These are phyloP conservation scores for Asobara japonica DNA, from an alignment of 1,140 invertebrate species.

Conservation along the genomic window DNA sequence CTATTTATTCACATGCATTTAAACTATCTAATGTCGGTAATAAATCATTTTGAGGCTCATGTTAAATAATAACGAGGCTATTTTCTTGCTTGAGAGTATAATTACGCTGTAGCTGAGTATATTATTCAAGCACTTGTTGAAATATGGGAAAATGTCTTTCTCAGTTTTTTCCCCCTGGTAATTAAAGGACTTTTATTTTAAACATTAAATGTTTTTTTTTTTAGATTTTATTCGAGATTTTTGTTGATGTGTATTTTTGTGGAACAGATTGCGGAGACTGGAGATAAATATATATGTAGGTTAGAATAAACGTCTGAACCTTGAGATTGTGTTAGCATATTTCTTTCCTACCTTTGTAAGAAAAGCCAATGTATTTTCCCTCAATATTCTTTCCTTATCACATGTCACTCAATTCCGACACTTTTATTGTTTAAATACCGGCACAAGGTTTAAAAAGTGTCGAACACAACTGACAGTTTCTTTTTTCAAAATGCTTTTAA, in stretches of 20 bases:
- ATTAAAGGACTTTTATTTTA: too few relatives aligned
- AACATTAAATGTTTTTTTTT: neutral
- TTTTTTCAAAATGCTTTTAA: too few relatives aligned
- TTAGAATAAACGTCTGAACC: conserved; percentile 16
- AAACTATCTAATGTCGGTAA: neutral
- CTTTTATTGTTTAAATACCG: neutral
- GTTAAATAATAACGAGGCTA: conserved; percentile 8
- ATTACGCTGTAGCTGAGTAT: conserved; percentile 7
- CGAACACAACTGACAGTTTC: too few relatives aligned
- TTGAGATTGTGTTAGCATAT: neutral
- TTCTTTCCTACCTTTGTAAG: neutral
- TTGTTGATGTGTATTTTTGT: neutral
- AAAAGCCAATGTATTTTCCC: too few relatives aligned
- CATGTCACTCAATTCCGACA: neutral
- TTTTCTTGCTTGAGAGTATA: neutral
- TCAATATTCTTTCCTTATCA: too few relatives aligned
- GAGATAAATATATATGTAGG: conserved; percentile 10
- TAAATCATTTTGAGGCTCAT: neutral
- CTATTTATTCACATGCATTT: conserved; percentile 9
- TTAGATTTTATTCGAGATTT: neutral
- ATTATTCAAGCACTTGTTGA: neutral
- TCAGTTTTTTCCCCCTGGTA: neutral
- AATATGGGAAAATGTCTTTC: neutral
- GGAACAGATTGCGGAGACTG: neutral
- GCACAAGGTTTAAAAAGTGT: too few relatives aligned